Conservation (phyloP, 2,888 invertebrate species). For the Pseudeuparius sepicola region DNA sequence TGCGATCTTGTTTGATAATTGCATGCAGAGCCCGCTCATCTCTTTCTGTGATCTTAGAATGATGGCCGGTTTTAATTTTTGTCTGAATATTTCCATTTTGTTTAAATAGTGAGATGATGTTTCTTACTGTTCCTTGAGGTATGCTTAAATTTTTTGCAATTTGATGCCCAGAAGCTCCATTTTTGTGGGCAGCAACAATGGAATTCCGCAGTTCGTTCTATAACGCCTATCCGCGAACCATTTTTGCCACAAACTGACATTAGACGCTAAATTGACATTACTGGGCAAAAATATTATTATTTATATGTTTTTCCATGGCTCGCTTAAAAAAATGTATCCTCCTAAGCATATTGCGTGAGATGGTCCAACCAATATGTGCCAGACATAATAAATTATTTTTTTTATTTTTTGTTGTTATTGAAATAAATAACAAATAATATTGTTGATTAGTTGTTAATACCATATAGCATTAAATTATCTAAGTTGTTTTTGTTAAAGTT, state of each 20-base stretch:
- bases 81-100: slow-evolving; percentile 10
- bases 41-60: slow-evolving; percentile 10
- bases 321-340: too few relatives aligned
- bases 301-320: too few relatives aligned
- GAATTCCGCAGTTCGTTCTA: slow-evolving; percentile 11
- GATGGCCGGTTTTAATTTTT: slow-evolving; percentile 5
- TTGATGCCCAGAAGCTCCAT: slow-evolving; percentile 9
- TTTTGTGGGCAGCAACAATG: slow-evolving; percentile 13
- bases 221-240: slow-evolving; percentile 8
- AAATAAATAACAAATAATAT: too few relatives aligned
- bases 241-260: slow-evolving; percentile 9
- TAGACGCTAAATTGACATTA: slow-evolving; percentile 1
- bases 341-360: too few relatives aligned
- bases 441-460: too few relatives aligned
- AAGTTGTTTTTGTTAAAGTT: too few relatives aligned
- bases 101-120: slow-evolving; percentile 8
- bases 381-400: too few relatives aligned
- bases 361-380: too few relatives aligned
- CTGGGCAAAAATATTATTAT: too few relatives aligned
- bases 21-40: slow-evolving; percentile 5
- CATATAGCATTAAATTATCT: too few relatives aligned
- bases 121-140: slow-evolving; percentile 10
- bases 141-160: slow-evolving; percentile 10
- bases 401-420: too few relatives aligned
- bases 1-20: slow-evolving; percentile 10